phyloP scores from a whole-genome alignment of 2,888 invertebrate genomes.

The Hydraecia micacea region DNA sequence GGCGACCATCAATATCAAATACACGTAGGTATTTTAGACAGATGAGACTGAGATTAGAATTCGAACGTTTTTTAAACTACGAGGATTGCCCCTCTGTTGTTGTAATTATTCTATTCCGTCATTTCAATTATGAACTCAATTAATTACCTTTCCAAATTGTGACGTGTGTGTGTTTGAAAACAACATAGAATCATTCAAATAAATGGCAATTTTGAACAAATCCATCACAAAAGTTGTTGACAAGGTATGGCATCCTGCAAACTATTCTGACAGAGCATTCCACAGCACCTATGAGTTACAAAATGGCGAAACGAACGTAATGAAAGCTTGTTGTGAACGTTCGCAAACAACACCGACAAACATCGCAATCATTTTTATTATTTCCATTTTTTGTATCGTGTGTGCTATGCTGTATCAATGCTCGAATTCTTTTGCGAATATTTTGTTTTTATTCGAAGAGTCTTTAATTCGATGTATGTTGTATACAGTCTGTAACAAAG shows the following conservation, averaged over 20 bases:
- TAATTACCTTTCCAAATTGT: neutral
- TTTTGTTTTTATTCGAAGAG: slow-evolving; percentile 20
- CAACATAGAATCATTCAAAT: neutral
- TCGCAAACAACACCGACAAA: slow-evolving; percentile 19
- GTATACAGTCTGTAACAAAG: neutral
- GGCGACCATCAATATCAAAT: neutral
- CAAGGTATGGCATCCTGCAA: neutral
- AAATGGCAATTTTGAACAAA: neutral
- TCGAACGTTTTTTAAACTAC: neutral
- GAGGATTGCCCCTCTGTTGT: neutral
- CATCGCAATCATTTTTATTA: slow-evolving; percentile 27
- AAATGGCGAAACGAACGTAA: slow-evolving; percentile 14
- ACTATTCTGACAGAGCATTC: slow-evolving; percentile 17
- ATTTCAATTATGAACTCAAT: neutral
- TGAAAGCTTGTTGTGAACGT: slow-evolving; percentile 20
- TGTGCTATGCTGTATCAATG: neutral
- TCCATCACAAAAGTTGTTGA: neutral
- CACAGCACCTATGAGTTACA: neutral
- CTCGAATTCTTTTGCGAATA: slow-evolving; percentile 8
- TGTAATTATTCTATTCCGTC: neutral
- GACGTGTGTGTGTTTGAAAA: neutral
- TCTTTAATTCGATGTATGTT: neutral
- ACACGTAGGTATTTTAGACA: neutral
- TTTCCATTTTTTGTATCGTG: slow-evolving; percentile 8
- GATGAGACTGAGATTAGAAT: neutral